phyloP scores from a whole-genome alignment of 2,797 vertebrate genomes.

The Alosa sapidissima region DNA sequence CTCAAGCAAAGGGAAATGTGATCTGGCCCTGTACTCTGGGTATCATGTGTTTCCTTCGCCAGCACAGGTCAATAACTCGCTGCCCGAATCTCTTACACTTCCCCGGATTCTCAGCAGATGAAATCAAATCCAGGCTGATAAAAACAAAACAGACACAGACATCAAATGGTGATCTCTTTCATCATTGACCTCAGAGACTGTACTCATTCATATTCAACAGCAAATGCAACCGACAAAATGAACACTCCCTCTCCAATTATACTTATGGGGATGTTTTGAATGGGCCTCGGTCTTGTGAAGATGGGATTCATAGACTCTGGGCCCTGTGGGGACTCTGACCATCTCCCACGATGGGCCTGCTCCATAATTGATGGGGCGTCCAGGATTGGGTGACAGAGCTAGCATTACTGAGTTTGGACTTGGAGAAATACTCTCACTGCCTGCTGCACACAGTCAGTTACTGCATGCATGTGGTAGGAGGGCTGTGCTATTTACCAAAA shows the following conservation, averaged over 20 bases:
- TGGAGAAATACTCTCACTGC: conserved; percentile 26
- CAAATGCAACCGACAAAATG: not conserved
- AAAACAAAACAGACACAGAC: not conserved
- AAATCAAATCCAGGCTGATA: not conserved
- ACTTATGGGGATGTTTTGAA: not conserved
- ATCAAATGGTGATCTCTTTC: not conserved
- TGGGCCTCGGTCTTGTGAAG: not conserved
- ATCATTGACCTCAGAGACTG: not conserved
- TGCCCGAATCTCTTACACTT: conserved; percentile 5
- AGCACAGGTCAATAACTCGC: conserved; percentile 20
- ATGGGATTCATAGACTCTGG: not conserved
- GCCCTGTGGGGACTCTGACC: conserved; percentile 30
- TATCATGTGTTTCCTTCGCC: conserved; percentile 24
- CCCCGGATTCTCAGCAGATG: conserved; percentile 20
- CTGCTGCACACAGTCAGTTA: not conserved
- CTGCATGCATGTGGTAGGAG: not conserved
- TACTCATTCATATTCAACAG: not conserved
- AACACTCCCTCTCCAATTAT: not conserved
- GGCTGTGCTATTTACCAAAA: not conserved
- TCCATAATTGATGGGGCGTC: conserved; percentile 57
- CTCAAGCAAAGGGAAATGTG: conserved; percentile 9
- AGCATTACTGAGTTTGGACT: conserved; percentile 45
- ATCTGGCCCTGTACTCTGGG: conserved; percentile 9
- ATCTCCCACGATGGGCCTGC: conserved; percentile 47
- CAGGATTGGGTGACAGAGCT: conserved; percentile 57